Base-by-base conservation (phyloP, 2,888 invertebrate genomes). In the Heteromyza rotundicornis region DNA sequence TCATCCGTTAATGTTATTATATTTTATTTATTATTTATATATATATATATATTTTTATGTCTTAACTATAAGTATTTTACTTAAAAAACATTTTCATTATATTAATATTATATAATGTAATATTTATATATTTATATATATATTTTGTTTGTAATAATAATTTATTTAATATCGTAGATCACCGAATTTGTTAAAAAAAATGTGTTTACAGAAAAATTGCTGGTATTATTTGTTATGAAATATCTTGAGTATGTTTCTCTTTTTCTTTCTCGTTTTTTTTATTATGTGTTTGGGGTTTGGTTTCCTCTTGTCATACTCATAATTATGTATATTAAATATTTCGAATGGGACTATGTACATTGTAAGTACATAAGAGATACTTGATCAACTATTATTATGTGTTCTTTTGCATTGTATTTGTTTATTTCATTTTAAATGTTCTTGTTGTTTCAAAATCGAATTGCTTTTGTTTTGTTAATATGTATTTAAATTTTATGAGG, bases 131-230 rank as follows among this genome's bases (percentile, higher is more conserved):
- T 74, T 67, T 73, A 73, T 73, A 71, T 62, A 35, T 58, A 35
- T 58, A 56, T 52, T 52, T 67, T 66, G 40, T 40, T 16, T 44
- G 40, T 36, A 16, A 2, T 44, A 10, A 1, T 20, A 19, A 32
- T 64, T 68, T 66, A 68, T 65, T n/a, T 74, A 77, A 78, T 77
- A 76, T 78, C 74, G 70, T 76, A 78, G 77, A 78, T 78, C 78
- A 78, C 78, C 78, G 75, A 78, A 77, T 75, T 75, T 72, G 69
- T 78, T 73, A 75, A 75, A 76, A 73, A 73, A 76, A 76, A 76
- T 57, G 62, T 73, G 72, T 76, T 71, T 73, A 72, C 72, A 76
- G 68, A 72, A 72, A n/a, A 71, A 64, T 57, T 62, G 50, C 55
- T 57, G 52, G 35, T 49, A 59, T 67, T 68, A 55, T 65, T 49